Evolutionary conservation across 2,888 invertebrate genomes (phyloP), one percentile per base, ranked within the genome.

Genomic region (Petrophora chlorosata): DNA sequence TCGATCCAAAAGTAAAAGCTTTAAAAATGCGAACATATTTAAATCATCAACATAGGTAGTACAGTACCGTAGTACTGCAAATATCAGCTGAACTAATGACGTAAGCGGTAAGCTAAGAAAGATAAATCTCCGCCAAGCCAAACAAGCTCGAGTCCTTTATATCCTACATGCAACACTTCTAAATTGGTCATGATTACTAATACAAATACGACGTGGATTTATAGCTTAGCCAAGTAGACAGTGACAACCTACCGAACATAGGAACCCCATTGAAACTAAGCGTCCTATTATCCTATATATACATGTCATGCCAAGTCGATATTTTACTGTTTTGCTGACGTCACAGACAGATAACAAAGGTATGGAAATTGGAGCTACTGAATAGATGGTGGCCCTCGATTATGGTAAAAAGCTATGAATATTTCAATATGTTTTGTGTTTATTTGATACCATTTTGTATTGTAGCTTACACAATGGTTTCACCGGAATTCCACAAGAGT

Each of bases 341-440:
- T 62, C 60, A 64, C 41, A 60, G 53, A 57, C 45, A 23, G 47
- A 59, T 56, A 58, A 44, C 49, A 63, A 63, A 63, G 65, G 56
- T 54, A 65, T 58, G 30, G 48, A 61, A 61, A 59, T 55, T 53
- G 36, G 50, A 50, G 40, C 38, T 34, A 41, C 33, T 56, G 45
- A 51, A 45, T 50, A 44, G 38, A 33, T 34, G 42, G 19, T 28
- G 34, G 40, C 38, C 49, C 45, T 53, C 53, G 33, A 29, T 51
- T 44, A 9, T 39, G 40, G 33, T 52, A 44, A 47, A 48, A 53
- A 48, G 53, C 50, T 48, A 59, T 58, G 53, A 56, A 60, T 59
- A 63, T 50, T 50, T 54, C 39, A 56, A 35, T 39, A 53, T 43
- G 25, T 48, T 50, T 46, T 45, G 42, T 46, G 32, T 42, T 40